Evolutionary conservation across 2,113 vertebrate species (phyloP), one percentile per base, ranked within the genome.

Genomic region (Porphyrio hochstetteri): DNA sequence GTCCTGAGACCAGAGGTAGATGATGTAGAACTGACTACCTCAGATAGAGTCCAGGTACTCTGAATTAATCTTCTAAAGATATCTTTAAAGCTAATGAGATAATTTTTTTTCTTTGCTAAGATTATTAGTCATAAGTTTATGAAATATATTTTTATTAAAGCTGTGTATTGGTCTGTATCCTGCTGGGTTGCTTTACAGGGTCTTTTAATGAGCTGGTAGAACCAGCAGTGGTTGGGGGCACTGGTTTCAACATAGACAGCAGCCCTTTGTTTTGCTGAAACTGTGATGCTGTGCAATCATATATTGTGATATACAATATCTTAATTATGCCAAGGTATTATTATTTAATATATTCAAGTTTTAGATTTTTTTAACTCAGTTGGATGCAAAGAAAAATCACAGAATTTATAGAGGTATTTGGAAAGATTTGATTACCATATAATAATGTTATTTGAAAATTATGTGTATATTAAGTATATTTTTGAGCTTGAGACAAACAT

Each of bases 21-120:
- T 98, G 98, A 98, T 97, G 95, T 98, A 98, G 98, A 97, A 97
- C 98, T 98, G 97, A 97, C 98, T 98, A 98, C 97, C 97, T 97
- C 98, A 94, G 94, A 98, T 95, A 98, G 98, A 98, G 98, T 98
- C 98, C 98, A 98, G 98, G 98, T 98, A 98, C 97, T 98, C 97
- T 80, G 97, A 98, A 97, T 98, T 98, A 97, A 98, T 98, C 96
- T 98, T 97, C 84, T 98, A 98, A 97, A 95, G 97, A 93, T 97
- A 95, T 92, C 46, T 97, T 95, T 95, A 94, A 97, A 97, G 64
- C 81, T 95, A 86, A 95, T 95, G 77, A 95, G 59, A 79, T 69
- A 25, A 25, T 28, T 53, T 75, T 28, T 46, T 68, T 50, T 68
- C 96, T 88, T 75, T 71, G 10, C 19, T 95, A 85, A 93, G 50